Percentiles rank a stretch among this genome's conserved stretches.
Evolutionary conservation across 2,797 vertebrate species (phyloP).

Genomic region (Borostomias antarcticus): DNA sequence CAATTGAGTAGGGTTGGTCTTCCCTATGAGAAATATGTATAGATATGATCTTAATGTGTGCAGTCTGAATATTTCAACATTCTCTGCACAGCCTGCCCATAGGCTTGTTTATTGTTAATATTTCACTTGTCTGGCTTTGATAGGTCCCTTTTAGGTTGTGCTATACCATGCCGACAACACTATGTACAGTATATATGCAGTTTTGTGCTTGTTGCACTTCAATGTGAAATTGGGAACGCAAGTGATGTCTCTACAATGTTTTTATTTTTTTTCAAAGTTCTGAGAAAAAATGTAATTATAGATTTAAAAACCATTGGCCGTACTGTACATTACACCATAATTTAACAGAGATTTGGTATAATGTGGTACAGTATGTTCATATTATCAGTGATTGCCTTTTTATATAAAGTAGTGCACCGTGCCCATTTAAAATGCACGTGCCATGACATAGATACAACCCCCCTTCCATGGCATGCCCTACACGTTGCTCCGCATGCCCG

Average conservation of each 20-base stretch:
- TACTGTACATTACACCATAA: neutral
- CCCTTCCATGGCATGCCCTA: too few relatives aligned
- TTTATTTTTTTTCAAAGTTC: neutral
- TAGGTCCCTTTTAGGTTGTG: neutral
- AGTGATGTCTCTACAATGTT: neutral
- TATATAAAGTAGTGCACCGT: conserved; percentile 54
- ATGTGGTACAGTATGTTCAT: conserved; percentile 19
- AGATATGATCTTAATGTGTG: neutral
- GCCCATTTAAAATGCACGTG: too few relatives aligned
- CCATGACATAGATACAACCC: too few relatives aligned
- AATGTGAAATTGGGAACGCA: neutral
- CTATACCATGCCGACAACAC: neutral
- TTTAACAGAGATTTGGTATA: neutral
- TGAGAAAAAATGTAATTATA: neutral
- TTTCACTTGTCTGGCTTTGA: neutral
- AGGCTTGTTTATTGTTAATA: neutral
- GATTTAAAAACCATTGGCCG: neutral
- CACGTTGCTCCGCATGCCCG: too few relatives aligned
- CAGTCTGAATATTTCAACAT: neutral
- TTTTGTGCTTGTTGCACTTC: conserved; percentile 10
- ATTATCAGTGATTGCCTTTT: conserved; percentile 43
- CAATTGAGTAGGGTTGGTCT: neutral
- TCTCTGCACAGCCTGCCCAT: neutral
- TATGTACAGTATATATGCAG: conserved; percentile 16
- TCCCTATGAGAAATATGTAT: neutral